These are phyloP conservation scores for Epinotia bilunana DNA, from an alignment of 2,888 invertebrate genomes.

Conservation along the genomic window DNA sequence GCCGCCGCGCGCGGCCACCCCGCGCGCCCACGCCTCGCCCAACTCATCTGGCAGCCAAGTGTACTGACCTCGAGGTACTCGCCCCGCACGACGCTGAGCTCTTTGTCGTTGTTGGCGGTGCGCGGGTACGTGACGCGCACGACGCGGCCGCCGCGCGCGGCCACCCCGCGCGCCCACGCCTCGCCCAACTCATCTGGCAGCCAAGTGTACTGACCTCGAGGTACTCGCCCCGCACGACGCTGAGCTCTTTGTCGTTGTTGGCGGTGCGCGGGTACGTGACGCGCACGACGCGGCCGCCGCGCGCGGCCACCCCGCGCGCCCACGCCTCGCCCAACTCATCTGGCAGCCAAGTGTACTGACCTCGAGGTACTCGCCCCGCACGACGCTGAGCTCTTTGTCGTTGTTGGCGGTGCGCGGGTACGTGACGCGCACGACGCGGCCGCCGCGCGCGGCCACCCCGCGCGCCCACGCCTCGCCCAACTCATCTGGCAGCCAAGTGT, in stretches of 20 bases:
- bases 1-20: constrained; percentile 88
- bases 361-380: constrained; percentile 98
- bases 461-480: constrained; percentile 86
- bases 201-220: constrained; percentile 88
- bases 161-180: constrained; percentile 90
- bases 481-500: too few relatives aligned
- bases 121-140: constrained; percentile 98
- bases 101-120: constrained; percentile 99
- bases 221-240: constrained; percentile 97
- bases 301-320: constrained; percentile 89
- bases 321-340: constrained; percentile 73
- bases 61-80: constrained; percentile 95
- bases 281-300: constrained; percentile 92
- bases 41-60: too few relatives aligned
- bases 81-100: constrained; percentile 96
- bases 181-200: too few relatives aligned
- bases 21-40: constrained; percentile 87
- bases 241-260: constrained; percentile 98
- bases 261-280: constrained; percentile 98
- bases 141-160: constrained; percentile 89
- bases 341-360: constrained; percentile 71
- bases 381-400: constrained; percentile 98
- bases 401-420: constrained; percentile 99
- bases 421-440: constrained; percentile 95
- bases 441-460: constrained; percentile 88